Base-by-base conservation (phyloP, 2,113 vertebrate genomes). In the Crotalus viridis region DNA sequence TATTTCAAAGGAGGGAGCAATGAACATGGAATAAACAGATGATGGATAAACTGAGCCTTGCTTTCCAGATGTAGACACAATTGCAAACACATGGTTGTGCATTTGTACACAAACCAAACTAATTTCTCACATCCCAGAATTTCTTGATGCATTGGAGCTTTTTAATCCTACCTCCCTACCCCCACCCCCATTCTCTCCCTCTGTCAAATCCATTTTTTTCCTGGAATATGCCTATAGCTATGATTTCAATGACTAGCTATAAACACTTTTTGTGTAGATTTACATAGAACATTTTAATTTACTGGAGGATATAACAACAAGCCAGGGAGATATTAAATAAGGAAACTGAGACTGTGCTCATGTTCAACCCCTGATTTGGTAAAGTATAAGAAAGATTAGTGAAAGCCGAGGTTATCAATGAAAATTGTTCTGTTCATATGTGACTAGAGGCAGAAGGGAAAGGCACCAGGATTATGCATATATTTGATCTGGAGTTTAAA, bases 61-160 rank as follows among this genome's bases (percentile, higher is more conserved):
- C 61, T 43, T 92, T 92, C 87, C 91, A 46, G 87, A 89, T 92
- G 64, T 21, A 3, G 5, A 56, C 52, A 55, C 64, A 89, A 92
- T 81, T 92, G 87, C 87, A 89, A 92, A 89, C 61, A 81, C 64
- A 81, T 92, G 87, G 55, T 33, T 2, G 1, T n/a, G 33, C 26
- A 74, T 6, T 21, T n/a, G 56, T 10, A n/a, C 91, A 88, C 28
- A 92, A 87, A 24, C 4, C 48, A 88, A 61, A 33, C 28, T 87
- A 81, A 81, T 87, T 85, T 87, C 57, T 64, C n/a, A 54, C 59
- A 89, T 81, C 24, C 22, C 13, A 87, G 21, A 88, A 74, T 69
- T 39, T 51, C 57, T 59, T 55, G 22, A 54, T 88, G 85, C 46
- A 17, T 33, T 54, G 91, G 59, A 43, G 64, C 48, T 69, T 33